Evolutionary conservation across 2,113 vertebrate genomes (phyloP).

Genomic region (Acinonyx jubatus): DNA sequence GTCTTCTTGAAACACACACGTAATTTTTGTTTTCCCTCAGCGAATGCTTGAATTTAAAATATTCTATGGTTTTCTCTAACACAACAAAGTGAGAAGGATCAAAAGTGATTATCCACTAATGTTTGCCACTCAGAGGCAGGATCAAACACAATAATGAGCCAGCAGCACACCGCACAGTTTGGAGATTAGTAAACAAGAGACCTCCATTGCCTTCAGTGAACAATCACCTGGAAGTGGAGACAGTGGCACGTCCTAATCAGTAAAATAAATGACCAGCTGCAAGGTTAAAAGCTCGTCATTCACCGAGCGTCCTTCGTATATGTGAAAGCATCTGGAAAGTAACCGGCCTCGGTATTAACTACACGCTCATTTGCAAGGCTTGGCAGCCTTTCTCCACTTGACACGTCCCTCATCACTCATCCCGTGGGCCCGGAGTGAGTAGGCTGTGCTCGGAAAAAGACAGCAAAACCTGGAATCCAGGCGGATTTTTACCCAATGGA

Average conservation of each 20-base stretch:
- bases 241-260: conserved; percentile 37
- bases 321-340: conserved; percentile 70
- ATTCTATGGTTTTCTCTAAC: not conserved
- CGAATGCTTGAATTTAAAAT: conserved; percentile 32
- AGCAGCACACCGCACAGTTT: not conserved
- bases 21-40: not conserved
- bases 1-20: not conserved
- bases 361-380: conserved; percentile 54
- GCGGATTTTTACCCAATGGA: not conserved
- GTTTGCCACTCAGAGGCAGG: not conserved
- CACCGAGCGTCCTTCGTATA: conserved; percentile 50
- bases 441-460: not conserved
- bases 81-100: not conserved
- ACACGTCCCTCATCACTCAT: conserved; percentile 60
- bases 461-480: not conserved
- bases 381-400: conserved; percentile 28
- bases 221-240: conserved; percentile 49
- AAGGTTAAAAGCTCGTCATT: conserved; percentile 62
- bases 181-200: conserved; percentile 44
- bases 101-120: not conserved
- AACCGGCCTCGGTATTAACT: not conserved
- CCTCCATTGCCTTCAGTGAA: not conserved
- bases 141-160: not conserved
- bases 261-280: conserved; percentile 71
- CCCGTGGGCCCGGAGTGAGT: not conserved